Percentiles rank a stretch among this genome's conserved stretches.
Evolutionary conservation across 2,888 invertebrate genomes (phyloP).

Genomic region (Idaea dimidiata): DNA sequence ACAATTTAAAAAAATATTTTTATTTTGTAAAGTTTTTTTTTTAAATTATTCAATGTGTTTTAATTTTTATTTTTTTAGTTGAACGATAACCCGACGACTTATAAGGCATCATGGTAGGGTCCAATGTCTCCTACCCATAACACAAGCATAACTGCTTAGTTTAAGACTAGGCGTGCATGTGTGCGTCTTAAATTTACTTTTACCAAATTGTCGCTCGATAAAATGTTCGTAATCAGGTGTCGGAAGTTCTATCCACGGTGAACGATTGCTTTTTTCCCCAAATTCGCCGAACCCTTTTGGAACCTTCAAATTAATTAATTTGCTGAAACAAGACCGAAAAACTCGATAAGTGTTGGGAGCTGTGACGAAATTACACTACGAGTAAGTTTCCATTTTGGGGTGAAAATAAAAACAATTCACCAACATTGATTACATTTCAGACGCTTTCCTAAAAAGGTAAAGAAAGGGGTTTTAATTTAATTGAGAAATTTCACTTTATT

Average conservation of each 20-base stretch:
- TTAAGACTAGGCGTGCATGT: too few species aligned
- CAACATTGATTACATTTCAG: constrained; percentile 22
- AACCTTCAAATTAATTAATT: constrained; percentile 46
- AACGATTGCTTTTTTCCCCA: constrained; percentile 31
- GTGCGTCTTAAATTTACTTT: background rate
- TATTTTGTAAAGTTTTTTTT: too few species aligned
- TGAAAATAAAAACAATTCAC: constrained; percentile 25
- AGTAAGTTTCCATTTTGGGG: constrained; percentile 17
- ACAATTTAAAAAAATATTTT: too few species aligned
- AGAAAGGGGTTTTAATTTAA: background rate
- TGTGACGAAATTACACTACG: constrained; percentile 31
- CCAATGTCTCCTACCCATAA: too few species aligned
- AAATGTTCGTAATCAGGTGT: constrained; percentile 21
- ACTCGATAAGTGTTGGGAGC: constrained; percentile 31
- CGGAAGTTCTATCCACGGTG: constrained; percentile 18
- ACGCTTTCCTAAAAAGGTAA: background rate
- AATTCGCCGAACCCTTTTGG: constrained; percentile 26
- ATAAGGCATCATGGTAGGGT: too few species aligned
- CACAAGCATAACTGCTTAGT: too few species aligned
- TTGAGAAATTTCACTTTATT: too few species aligned
- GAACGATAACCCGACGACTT: too few species aligned
- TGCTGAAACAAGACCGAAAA: constrained; percentile 37
- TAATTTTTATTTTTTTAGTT: too few species aligned
- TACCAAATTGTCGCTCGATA: background rate
- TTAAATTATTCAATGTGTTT: too few species aligned